Conservation (phyloP, 2,797 vertebrate species). For the Micropoecilia bifurca region DNA sequence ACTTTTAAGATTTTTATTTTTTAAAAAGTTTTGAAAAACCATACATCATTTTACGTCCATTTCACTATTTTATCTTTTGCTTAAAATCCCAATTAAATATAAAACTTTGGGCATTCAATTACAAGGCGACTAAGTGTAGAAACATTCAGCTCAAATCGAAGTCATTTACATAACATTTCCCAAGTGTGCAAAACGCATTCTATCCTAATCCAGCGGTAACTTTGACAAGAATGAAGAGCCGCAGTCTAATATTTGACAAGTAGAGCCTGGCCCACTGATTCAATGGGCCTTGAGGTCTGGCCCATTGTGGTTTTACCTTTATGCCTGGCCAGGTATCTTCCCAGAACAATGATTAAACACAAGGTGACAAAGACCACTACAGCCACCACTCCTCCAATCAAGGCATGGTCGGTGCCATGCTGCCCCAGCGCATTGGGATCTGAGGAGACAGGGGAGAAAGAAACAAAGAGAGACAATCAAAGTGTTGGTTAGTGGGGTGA, state of each 20-base stretch:
- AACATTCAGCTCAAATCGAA: neutral
- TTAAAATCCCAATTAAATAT: neutral
- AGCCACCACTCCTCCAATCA: slow-evolving; percentile 98
- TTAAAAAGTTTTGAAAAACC: neutral
- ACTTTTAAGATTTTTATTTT: neutral
- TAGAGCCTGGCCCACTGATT: slow-evolving; percentile 28
- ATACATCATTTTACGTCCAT: neutral
- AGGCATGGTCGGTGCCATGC: slow-evolving; percentile 92
- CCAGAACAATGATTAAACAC: slow-evolving; percentile 98
- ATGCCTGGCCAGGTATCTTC: slow-evolving; percentile 99
- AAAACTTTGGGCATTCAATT: neutral
- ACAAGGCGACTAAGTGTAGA: neutral
- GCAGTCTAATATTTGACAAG: slow-evolving; percentile 34
- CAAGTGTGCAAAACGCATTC: neutral
- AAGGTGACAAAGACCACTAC: slow-evolving; percentile 98
- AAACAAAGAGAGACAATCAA: slow-evolving; percentile 53
- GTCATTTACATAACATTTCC: neutral
- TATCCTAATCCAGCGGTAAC: slow-evolving; percentile 5
- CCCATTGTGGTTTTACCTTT: slow-evolving; percentile 87
- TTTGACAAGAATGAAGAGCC: slow-evolving; percentile 23
- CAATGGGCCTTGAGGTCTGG: slow-evolving; percentile 26
- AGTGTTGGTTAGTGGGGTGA: slow-evolving; percentile 35
- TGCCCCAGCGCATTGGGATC: slow-evolving; percentile 94
- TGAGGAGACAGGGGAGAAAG: slow-evolving; percentile 63
- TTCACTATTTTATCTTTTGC: neutral